Percentiles rank a stretch among this genome's conserved stretches.
These are phyloP conservation scores for Acanthopagrus latus DNA, from an alignment of 2,797 vertebrate species.

Conservation along the genomic window DNA sequence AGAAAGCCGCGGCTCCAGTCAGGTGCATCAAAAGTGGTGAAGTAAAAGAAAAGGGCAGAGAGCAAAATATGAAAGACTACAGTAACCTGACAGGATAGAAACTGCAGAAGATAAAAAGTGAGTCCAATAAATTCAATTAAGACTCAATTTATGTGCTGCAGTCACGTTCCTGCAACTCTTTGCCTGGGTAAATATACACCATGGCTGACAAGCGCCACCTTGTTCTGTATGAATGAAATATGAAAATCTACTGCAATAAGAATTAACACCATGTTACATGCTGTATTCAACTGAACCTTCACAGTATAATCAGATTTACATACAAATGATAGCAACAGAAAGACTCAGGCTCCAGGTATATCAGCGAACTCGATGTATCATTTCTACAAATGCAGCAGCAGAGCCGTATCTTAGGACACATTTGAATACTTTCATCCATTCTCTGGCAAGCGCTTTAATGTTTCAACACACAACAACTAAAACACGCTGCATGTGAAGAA, in stretches of 20 bases:
- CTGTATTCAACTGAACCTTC: background rate
- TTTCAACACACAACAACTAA: slow-evolving; percentile 30
- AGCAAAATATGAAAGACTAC: background rate
- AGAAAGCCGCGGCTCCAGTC: background rate
- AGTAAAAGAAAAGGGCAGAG: background rate
- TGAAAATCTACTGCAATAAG: background rate
- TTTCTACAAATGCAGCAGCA: slow-evolving; percentile 7
- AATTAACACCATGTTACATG: background rate
- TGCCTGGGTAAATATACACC: background rate
- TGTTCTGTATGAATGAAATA: background rate
- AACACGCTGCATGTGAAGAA: slow-evolving; percentile 14
- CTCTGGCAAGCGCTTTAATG: slow-evolving; percentile 35
- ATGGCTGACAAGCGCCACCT: background rate
- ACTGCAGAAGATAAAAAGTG: background rate
- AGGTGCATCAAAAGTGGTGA: background rate
- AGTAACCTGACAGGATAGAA: background rate
- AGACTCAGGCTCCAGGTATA: background rate
- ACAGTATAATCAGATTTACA: background rate
- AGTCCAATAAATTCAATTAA: background rate
- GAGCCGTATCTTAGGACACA: background rate
- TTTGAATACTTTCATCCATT: slow-evolving; percentile 23
- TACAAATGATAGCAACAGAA: background rate
- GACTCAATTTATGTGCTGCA: slow-evolving; percentile 5
- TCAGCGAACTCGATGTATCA: background rate
- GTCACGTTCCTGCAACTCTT: background rate